These are phyloP conservation scores for Rhabdornis inornatus DNA, from an alignment of 2,113 vertebrate species.

Conservation along the genomic window DNA sequence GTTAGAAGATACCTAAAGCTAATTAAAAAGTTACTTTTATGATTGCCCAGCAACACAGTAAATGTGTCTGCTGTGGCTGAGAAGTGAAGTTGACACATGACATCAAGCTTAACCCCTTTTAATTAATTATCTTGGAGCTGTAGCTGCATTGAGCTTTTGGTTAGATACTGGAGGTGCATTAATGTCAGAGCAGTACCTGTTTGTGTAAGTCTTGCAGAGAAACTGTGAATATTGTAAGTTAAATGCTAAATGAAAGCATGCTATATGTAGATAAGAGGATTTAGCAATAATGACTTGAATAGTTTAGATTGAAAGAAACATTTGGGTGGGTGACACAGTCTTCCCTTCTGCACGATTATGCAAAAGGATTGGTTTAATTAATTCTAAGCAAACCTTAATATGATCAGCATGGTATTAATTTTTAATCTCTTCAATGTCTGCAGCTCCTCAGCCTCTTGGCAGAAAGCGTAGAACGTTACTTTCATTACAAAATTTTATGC, in stretches of 20 bases:
- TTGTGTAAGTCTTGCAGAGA: background rate
- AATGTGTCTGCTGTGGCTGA: background rate
- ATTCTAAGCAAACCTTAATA: constrained; percentile 50
- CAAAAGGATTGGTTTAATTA: constrained; percentile 46
- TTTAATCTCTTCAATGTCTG: constrained; percentile 40
- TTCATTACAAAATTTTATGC: constrained; percentile 15
- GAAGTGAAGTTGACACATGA: background rate
- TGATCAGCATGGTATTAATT: constrained; percentile 51
- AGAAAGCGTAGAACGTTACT: background rate
- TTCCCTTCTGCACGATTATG: background rate
- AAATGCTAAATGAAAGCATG: background rate
- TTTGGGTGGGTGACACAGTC: background rate
- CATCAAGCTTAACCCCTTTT: background rate
- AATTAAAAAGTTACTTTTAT: background rate
- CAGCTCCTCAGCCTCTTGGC: constrained; percentile 24
- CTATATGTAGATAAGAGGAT: constrained; percentile 43
- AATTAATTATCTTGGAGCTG: background rate
- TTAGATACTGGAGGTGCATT: background rate
- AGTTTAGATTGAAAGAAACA: background rate
- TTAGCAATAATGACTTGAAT: constrained; percentile 17
- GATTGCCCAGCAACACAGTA: background rate
- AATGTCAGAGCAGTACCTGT: background rate
- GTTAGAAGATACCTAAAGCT: background rate
- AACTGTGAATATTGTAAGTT: background rate
- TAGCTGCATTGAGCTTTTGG: background rate